Conservation (phyloP, 2,888 invertebrate species). For the Trachelus iudaicus region DNA sequence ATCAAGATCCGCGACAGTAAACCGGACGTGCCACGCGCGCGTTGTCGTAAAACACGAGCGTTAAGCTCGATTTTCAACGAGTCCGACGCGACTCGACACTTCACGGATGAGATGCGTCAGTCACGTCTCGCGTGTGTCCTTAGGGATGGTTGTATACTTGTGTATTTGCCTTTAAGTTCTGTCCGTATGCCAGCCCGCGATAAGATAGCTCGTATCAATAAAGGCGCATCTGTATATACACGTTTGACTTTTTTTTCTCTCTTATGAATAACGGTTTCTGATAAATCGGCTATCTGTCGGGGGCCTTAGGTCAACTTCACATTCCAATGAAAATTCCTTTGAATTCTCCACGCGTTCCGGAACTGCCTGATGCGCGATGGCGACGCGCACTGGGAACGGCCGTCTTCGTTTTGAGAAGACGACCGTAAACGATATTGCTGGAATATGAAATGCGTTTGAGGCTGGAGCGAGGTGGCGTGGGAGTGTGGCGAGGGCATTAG, state of each 20-base stretch:
- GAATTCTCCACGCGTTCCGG: not conserved
- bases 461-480: not conserved
- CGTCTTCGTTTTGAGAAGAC: not conserved
- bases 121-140: not conserved
- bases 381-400: not conserved
- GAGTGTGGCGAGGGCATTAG: not conserved
- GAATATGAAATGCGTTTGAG: not conserved
- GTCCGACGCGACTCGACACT: not conserved
- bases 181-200: not conserved
- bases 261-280: not conserved
- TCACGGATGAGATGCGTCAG: not conserved
- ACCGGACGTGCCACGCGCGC: not conserved
- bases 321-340: not conserved
- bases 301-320: not conserved
- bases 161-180: not conserved
- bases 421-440: not conserved
- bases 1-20: not conserved
- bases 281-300: not conserved
- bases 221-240: not conserved
- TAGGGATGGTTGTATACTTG: not conserved
- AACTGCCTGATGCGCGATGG: not conserved
- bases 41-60: not conserved
- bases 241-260: not conserved
- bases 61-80: not conserved
- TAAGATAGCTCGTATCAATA: constrained; percentile 7